Conservation (phyloP, 2,797 vertebrate species). For the Urocyon cinereoargenteus region DNA sequence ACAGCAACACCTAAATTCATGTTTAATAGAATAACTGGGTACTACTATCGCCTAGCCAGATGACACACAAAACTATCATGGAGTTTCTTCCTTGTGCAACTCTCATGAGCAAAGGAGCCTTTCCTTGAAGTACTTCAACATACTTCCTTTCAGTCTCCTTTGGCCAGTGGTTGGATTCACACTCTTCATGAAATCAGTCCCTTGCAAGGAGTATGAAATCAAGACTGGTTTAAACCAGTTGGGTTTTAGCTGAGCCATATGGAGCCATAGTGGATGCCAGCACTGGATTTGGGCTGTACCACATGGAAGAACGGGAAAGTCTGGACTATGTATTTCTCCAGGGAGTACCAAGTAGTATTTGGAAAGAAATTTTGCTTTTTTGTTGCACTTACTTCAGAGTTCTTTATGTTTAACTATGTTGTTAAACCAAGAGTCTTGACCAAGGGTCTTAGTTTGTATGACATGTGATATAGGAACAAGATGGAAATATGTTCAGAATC, state of each 20-base stretch:
- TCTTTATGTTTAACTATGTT: slow-evolving; percentile 78
- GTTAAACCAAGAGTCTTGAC: neutral
- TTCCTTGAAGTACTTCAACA: neutral
- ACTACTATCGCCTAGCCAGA: neutral
- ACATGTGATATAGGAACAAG: neutral
- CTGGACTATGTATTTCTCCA: slow-evolving; percentile 75
- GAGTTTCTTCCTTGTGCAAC: neutral
- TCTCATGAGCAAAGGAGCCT: slow-evolving; percentile 33
- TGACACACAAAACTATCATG: slow-evolving; percentile 2
- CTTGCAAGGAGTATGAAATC: slow-evolving; percentile 20
- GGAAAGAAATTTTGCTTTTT: slow-evolving; percentile 80
- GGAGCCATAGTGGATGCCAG: neutral
- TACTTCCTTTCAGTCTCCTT: slow-evolving; percentile 43
- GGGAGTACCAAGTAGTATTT: slow-evolving; percentile 77
- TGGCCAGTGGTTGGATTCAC: slow-evolving; percentile 20
- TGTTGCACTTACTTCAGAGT: slow-evolving; percentile 72
- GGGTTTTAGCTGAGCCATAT: neutral
- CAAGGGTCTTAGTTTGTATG: neutral
- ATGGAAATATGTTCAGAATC: slow-evolving; percentile 2
- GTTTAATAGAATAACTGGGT: neutral
- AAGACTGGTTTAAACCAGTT: slow-evolving; percentile 49
- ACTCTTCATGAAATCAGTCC: slow-evolving; percentile 1
- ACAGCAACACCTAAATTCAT: neutral
- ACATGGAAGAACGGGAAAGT: neutral
- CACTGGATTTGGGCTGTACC: neutral